A percentile compares a stretch with the other conserved stretches of the same genome.
phyloP scores from a whole-genome alignment of 2,888 invertebrate genomes.

The Leptopterna dolabrata region DNA sequence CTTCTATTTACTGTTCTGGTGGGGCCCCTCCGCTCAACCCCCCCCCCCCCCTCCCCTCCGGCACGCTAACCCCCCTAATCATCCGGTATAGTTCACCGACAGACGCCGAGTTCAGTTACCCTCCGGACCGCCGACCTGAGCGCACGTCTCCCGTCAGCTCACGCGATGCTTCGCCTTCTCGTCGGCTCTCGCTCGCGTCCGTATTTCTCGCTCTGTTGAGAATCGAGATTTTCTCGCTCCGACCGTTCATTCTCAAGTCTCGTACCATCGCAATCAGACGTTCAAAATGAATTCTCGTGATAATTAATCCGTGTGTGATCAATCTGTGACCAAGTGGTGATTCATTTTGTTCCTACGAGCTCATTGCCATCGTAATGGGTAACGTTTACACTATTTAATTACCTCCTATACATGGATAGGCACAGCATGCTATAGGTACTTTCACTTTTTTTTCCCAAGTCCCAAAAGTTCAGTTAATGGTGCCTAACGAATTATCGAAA shows the following conservation, averaged over 20 bases:
- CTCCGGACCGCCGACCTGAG: background rate
- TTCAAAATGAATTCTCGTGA: background rate
- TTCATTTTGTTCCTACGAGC: background rate
- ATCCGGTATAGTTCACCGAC: constrained; percentile 9
- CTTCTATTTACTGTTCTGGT: background rate
- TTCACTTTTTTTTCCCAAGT: too few species aligned
- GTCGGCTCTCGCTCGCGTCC: background rate
- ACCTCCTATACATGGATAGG: background rate
- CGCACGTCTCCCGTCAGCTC: background rate
- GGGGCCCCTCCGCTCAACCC: background rate
- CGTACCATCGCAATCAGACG: background rate
- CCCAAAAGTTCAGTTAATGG: too few species aligned
- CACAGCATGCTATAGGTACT: background rate
- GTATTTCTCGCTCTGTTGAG: background rate
- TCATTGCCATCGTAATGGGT: background rate
- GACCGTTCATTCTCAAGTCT: background rate
- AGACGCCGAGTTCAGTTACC: background rate
- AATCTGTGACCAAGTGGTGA: background rate
- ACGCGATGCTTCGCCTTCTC: background rate
- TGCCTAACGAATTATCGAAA: too few species aligned
- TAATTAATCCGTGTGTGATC: background rate
- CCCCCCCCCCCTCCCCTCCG: background rate
- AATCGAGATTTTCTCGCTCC: background rate
- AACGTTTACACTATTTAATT: background rate
- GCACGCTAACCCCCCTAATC: background rate